These are phyloP conservation scores for Leucoma salicis DNA, from an alignment of 2,888 invertebrate species.

Conservation along the genomic window DNA sequence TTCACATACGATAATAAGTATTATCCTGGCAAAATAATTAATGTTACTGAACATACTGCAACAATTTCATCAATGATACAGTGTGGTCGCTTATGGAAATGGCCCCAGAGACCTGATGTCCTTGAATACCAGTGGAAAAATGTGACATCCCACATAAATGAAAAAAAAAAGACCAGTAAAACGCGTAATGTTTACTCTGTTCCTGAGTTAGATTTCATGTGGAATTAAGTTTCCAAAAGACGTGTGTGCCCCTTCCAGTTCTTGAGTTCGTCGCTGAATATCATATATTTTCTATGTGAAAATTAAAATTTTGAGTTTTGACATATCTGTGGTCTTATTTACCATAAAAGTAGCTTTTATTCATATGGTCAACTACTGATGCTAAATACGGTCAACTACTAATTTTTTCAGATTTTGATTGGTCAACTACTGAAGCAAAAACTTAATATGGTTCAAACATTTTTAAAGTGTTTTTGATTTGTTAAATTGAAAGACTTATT, in stretches of 20 bases:
- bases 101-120: background rate
- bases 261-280: constrained; percentile 10
- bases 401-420: constrained; percentile 7
- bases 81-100: background rate
- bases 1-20: too few relatives aligned
- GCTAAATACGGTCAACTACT: background rate
- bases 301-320: constrained; percentile 10
- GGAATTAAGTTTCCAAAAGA: constrained; percentile 10
- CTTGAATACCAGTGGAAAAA: background rate
- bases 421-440: background rate
- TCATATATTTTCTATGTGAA: constrained; percentile 8
- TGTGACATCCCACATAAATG: background rate
- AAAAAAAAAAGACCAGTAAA: background rate
- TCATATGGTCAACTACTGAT: constrained; percentile 12
- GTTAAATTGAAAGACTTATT: too few relatives aligned
- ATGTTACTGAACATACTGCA: background rate
- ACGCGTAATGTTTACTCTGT: background rate
- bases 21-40: too few relatives aligned
- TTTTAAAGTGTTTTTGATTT: too few relatives aligned
- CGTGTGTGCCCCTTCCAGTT: constrained; percentile 6
- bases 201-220: too few relatives aligned
- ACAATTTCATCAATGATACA: background rate
- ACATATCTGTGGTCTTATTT: constrained; percentile 13
- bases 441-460: too few relatives aligned
- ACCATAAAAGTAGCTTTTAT: constrained; percentile 11